A percentile compares a stretch with the other conserved stretches of the same genome.
Conservation (phyloP, 2,113 vertebrate species). For the Gnathonemus echidnorhynchus region DNA sequence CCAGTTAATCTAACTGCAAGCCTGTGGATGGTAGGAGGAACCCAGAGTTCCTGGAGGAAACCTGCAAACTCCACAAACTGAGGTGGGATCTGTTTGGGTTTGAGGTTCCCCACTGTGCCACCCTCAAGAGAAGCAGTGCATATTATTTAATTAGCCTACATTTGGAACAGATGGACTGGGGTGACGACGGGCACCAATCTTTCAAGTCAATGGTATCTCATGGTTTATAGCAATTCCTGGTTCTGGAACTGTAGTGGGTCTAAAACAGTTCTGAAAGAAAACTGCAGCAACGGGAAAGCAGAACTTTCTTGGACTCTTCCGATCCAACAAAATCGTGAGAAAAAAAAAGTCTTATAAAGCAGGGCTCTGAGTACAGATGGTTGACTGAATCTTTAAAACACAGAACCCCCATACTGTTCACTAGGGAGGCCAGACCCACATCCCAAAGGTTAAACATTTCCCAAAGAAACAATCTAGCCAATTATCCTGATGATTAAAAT, state of each 20-base stretch:
- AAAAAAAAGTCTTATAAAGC: neutral
- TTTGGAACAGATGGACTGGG: neutral
- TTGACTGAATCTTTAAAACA: neutral
- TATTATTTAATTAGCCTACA: neutral
- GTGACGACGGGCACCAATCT: neutral
- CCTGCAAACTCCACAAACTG: neutral
- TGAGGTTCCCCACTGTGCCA: neutral
- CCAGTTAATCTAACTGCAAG: neutral
- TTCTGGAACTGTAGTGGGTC: neutral
- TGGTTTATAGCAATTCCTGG: neutral
- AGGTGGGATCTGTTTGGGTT: neutral
- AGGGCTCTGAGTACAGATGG: neutral
- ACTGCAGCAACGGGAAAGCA: neutral
- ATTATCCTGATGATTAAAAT: too few species aligned
- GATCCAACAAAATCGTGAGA: neutral
- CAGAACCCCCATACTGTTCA: neutral
- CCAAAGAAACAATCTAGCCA: neutral
- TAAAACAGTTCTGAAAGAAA: neutral
- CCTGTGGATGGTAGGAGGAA: neutral
- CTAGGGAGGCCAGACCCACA: neutral
- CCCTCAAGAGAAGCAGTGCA: neutral
- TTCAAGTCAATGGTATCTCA: neutral
- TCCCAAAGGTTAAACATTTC: neutral
- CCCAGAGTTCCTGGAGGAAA: neutral
- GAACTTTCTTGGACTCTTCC: neutral